Evolutionary conservation across 2,888 invertebrate genomes (phyloP), one percentile per base, ranked within the genome.

Genomic region (Himalopsyche tibetana): DNA sequence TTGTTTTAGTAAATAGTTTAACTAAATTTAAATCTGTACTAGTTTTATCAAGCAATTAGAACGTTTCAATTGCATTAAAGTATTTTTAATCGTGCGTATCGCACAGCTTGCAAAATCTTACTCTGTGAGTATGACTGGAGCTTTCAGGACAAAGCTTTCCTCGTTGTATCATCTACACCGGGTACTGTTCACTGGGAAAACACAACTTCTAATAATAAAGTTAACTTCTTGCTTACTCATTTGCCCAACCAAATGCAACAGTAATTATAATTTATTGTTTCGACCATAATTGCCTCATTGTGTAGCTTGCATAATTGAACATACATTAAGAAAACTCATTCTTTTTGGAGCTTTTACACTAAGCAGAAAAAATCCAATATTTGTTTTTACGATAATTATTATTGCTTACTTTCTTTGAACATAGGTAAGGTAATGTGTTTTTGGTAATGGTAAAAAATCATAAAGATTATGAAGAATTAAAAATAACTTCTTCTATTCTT

Each of bases 71-170:
- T 74, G 28, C 38, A 38, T 4, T 12, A 12, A 36, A 12, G 36
- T 74, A 74, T 74, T 38, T 74, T 74, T 74, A 74, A 74, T 15
- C 74, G 74, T 74, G 74, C 74, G 38, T 38, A 74, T 74, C 38
- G 69, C 28, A 74, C 74, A 15, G 36, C 74, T 74, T 74, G 74
- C 74, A 74, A 74, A 74, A 74, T 15, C 36, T 28, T 74, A 74
- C 19, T 74, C 5, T 74, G 15, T 38, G 38, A 12, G 38, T 74
- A 74, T 74, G 74, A 74, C 74, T 74, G 11, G 74, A 74, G 74
- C 74, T 74, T 74, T 36, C 28, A 36, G 36, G 74, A 74, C 74
- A 74, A 74, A 74, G 74, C 36, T 74, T 74, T 74, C 5, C 36
- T 74, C 74, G 74, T 74, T 38, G 74, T 63, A 74, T 74, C 74